Evolutionary conservation across 2,797 vertebrate genomes (phyloP), one percentile per base, ranked within the genome.

Genomic region (Pangasius mekongensis): DNA sequence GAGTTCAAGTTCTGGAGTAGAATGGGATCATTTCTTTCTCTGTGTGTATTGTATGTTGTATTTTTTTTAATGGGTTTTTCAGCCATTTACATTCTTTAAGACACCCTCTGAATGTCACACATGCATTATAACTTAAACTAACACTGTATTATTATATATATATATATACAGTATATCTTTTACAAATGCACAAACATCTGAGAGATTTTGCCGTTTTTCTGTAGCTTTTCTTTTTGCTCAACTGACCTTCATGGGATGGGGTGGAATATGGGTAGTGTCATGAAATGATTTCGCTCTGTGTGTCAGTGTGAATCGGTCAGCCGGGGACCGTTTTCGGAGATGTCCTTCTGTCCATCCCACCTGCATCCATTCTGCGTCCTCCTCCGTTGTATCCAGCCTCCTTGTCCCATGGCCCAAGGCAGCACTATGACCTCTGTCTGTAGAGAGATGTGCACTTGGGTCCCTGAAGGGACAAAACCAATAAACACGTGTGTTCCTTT

Each of bases 391-490:
- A 86, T 64, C 66, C 64, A 85, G 66, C 33, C 67, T 83, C 83
- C 16, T 64, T 87, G 62, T 84, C 87, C n/a, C 78, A 62, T 66
- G 24, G 13, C 64, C 87, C 77, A 54, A 14, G 56, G 60, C 30
- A 96, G 97, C 96, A 95, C 97, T 95, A 94, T 98, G 98, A 98
- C 95, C 98, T 98, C 95, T 13, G 0, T 91, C 87, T 82, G 36
- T 52, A 93, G 95, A 96, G 95, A 91, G 96, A 96, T 93, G 96
- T 88, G 94, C 95, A 92, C 90, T 91, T 91, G 89, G 85, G 92
- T 93, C 93, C 93, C 91, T 93, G 91, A 94, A 92, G 91, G 92
- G 87, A 58, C 62, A 93, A 91, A 95, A 95, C 92, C 93, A 96
- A 96, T 96, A 96, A 96, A 96, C 93, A 94, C 92, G 93, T 94